These are phyloP conservation scores for Glareola pratincola DNA, from an alignment of 2,113 vertebrate genomes.

Conservation along the genomic window DNA sequence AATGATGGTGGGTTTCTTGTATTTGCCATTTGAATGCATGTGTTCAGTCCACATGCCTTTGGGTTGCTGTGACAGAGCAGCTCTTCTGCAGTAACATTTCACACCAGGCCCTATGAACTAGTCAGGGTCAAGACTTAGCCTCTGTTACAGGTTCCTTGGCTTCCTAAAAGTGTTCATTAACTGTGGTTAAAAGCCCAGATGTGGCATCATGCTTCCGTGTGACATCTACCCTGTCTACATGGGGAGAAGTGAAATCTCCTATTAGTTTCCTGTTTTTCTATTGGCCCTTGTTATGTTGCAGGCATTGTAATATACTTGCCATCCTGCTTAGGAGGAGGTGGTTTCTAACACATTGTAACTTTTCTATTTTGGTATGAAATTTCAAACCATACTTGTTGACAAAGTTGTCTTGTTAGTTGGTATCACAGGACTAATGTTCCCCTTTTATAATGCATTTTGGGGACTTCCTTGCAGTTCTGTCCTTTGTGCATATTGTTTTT, in stretches of 20 bases:
- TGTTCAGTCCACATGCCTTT: neutral
- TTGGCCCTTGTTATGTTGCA: neutral
- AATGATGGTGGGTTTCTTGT: neutral
- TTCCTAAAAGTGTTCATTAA: neutral
- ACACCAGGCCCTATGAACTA: neutral
- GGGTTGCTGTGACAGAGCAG: neutral
- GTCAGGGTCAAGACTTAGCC: neutral
- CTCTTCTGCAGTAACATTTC: neutral
- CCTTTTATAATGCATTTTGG: neutral
- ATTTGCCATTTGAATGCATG: neutral
- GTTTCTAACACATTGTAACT: neutral
- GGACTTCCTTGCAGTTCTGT: neutral
- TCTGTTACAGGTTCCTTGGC: fast-evolving
- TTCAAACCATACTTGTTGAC: neutral
- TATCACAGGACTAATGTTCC: neutral
- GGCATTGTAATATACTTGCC: neutral
- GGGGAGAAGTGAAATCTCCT: neutral
- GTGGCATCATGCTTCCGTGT: neutral
- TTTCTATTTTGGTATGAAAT: neutral
- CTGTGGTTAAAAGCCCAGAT: neutral
- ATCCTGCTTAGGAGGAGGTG: neutral
- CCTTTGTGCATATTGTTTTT: neutral
- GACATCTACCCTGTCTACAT: fast-evolving
- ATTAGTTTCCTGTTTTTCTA: neutral
- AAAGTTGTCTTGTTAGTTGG: neutral